A percentile compares a stretch with the other conserved stretches of the same genome.
Evolutionary conservation across 2,113 vertebrate genomes (phyloP).

Genomic region (Gopherus flavomarginatus): DNA sequence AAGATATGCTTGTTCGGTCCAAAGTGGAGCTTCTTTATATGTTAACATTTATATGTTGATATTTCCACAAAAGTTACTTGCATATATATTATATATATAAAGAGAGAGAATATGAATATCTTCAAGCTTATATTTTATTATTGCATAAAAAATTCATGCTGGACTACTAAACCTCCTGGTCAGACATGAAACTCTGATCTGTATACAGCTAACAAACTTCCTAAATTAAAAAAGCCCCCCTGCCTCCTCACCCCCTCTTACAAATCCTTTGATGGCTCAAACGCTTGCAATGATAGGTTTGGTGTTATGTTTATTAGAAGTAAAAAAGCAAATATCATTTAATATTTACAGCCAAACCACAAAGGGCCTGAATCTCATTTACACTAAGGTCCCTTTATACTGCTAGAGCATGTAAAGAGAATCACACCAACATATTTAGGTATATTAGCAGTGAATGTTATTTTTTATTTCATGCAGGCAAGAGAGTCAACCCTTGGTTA

Average conservation of each 20-base stretch:
- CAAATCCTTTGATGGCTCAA: neutral
- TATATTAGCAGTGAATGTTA: neutral
- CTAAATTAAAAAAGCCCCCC: neutral
- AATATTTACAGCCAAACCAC: neutral
- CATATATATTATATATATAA: neutral
- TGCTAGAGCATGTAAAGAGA: neutral
- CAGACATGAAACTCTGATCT: neutral
- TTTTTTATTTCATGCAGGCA: neutral
- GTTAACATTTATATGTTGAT: neutral
- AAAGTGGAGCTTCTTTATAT: neutral
- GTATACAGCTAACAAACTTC: neutral
- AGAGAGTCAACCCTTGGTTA: too few relatives aligned
- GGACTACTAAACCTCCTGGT: neutral
- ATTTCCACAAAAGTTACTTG: neutral
- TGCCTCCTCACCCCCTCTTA: neutral
- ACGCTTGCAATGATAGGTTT: neutral
- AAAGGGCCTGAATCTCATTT: neutral
- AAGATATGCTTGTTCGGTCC: neutral
- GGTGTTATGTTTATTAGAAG: neutral
- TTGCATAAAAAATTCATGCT: neutral
- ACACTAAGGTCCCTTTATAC: neutral
- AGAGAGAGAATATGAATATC: neutral
- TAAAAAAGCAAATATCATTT: neutral
- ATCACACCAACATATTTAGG: neutral
- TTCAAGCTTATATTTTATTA: neutral